Conservation (phyloP, 2,888 invertebrate species). For the Agriopis marginaria region DNA sequence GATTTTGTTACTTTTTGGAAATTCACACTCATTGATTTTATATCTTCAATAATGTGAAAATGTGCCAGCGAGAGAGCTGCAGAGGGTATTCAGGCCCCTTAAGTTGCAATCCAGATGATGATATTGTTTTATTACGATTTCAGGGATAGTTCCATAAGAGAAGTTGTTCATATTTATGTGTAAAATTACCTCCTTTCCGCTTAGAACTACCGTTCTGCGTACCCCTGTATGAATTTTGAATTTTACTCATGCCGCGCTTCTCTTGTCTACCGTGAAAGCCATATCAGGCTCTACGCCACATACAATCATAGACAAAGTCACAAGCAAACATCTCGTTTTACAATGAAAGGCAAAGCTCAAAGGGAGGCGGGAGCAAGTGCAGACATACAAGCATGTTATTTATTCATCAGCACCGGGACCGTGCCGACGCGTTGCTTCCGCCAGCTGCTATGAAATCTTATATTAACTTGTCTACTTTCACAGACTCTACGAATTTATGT, state of each 20-base stretch:
- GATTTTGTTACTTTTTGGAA: too few relatives aligned
- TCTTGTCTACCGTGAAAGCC: not conserved
- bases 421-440: conserved; percentile 57
- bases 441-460: conserved; percentile 68
- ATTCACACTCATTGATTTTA: too few relatives aligned
- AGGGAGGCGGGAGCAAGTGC: conserved; percentile 51
- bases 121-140: too few relatives aligned
- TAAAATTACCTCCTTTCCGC: too few relatives aligned
- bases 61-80: too few relatives aligned
- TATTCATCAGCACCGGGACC: conserved; percentile 63
- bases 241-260: not conserved
- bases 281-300: not conserved
- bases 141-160: too few relatives aligned
- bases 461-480: conserved; percentile 75
- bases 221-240: not conserved
- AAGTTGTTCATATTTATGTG: too few relatives aligned
- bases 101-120: too few relatives aligned
- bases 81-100: too few relatives aligned
- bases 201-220: too few relatives aligned
- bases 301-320: conserved; percentile 7
- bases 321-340: conserved; percentile 24
- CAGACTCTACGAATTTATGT: conserved; percentile 69
- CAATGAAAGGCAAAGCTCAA: conserved; percentile 46
- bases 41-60: too few relatives aligned
- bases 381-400: conserved; percentile 59